Evolutionary conservation across 1,140 invertebrate genomes (phyloP).

Genomic region (Sweltsa coloradensis): DNA sequence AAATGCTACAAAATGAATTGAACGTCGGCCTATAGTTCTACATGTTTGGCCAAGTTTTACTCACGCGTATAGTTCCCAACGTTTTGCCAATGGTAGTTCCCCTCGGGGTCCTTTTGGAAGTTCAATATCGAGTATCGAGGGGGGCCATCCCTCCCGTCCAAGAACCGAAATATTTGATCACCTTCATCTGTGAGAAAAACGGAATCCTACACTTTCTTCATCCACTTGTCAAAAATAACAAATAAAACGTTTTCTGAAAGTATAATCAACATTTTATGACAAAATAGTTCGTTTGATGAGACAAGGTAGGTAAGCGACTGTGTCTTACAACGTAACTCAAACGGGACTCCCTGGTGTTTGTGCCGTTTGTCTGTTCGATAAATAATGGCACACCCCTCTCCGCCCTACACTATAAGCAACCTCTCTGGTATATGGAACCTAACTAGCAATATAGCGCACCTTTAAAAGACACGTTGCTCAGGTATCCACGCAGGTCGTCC

Average conservation of each 20-base stretch:
- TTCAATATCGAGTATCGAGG: constrained; percentile 42
- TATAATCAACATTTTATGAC: no score
- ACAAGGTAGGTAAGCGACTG: no score
- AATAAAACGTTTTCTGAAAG: no score
- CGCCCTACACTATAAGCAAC: no score
- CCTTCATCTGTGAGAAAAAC: constrained; percentile 32
- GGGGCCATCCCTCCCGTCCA: constrained; percentile 33
- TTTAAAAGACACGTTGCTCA: constrained; percentile 39
- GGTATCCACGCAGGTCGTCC: constrained; percentile 27
- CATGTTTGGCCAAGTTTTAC: no score
- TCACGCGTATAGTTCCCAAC: constrained; percentile 41
- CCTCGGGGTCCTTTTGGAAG: constrained; percentile 29
- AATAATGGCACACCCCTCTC: constrained; percentile 17
- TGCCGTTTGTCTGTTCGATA: constrained; percentile 16
- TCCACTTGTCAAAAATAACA: no score
- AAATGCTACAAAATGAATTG: no score
- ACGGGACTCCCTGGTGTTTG: no score
- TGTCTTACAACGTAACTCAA: no score
- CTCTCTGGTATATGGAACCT: not conserved
- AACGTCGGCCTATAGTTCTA: no score
- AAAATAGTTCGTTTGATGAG: no score
- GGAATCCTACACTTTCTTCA: no score
- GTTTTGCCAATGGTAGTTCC: constrained; percentile 30
- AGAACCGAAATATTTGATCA: constrained; percentile 33
- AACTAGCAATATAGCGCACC: constrained; percentile 24